phyloP scores from a whole-genome alignment of 2,113 vertebrate species.

The Xenopus borealis region DNA sequence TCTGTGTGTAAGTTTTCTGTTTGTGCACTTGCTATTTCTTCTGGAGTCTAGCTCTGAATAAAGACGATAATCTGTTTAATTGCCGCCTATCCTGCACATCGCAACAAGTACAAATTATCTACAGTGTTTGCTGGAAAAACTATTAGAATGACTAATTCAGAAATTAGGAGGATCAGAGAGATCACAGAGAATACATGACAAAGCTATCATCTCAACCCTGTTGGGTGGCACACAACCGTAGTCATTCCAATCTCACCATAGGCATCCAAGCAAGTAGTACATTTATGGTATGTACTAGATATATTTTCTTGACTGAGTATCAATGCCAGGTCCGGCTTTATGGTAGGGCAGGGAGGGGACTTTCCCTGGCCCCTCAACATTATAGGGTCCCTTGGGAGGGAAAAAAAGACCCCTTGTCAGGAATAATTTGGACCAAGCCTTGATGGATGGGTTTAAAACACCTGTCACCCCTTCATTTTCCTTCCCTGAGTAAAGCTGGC shows the following conservation, averaged over 20 bases:
- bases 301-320: too few relatives aligned
- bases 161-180: slow-evolving; percentile 19
- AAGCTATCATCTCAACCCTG: neutral
- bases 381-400: too few relatives aligned
- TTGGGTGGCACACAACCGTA: neutral
- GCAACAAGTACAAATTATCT: slow-evolving; percentile 31
- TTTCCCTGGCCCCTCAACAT: too few relatives aligned
- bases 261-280: too few relatives aligned
- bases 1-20: slow-evolving; percentile 18
- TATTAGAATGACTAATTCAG: slow-evolving; percentile 22
- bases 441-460: too few relatives aligned
- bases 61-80: slow-evolving; percentile 28
- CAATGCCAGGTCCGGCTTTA: too few relatives aligned
- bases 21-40: slow-evolving; percentile 15
- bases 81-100: slow-evolving; percentile 19
- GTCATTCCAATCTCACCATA: neutral
- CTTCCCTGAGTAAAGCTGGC: too few relatives aligned
- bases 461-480: too few relatives aligned
- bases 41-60: slow-evolving; percentile 11
- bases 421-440: too few relatives aligned
- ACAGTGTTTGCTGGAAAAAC: slow-evolving; percentile 14
- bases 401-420: too few relatives aligned
- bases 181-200: neutral
- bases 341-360: too few relatives aligned
- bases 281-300: too few relatives aligned